Evolutionary conservation across 2,888 invertebrate species (phyloP).

Genomic region (Drosophila neotestacea): DNA sequence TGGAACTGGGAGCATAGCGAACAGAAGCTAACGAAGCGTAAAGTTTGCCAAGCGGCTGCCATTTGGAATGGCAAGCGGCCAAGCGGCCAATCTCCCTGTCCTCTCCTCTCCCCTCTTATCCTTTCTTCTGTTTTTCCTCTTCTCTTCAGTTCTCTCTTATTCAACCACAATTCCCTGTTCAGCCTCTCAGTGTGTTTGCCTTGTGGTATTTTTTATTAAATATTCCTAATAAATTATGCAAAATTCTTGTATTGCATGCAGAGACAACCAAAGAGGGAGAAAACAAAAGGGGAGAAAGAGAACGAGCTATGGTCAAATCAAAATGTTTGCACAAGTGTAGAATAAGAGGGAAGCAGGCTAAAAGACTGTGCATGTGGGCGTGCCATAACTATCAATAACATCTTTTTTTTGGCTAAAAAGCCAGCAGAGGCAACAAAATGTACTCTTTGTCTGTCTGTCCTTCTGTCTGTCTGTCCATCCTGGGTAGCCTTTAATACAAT

Average conservation of each 20-base stretch:
- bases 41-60: conserved; percentile 76
- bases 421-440: conserved; percentile 41
- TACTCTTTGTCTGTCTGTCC: not conserved
- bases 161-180: conserved; percentile 49
- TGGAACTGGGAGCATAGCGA: conserved; percentile 49
- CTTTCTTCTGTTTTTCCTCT: not conserved
- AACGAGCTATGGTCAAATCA: conserved; percentile 66
- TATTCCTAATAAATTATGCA: conserved; percentile 80
- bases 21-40: conserved; percentile 80
- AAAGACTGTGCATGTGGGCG: conserved; percentile 52
- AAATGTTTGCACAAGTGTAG: conserved; percentile 53
- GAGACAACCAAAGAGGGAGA: conserved; percentile 33
- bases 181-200: conserved; percentile 64
- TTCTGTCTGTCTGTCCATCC: not conserved
- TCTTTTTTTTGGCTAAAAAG: conserved; percentile 50
- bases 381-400: conserved; percentile 74
- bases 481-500: conserved; percentile 58
- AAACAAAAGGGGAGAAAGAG: conserved; percentile 10
- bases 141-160: conserved; percentile 5
- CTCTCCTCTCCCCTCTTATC: not conserved
- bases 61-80: conserved; percentile 47
- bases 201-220: conserved; percentile 79
- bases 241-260: conserved; percentile 71
- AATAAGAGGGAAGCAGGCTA: not conserved
- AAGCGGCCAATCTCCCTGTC: conserved; percentile 30